phyloP scores from a whole-genome alignment of 2,797 vertebrate genomes.

The Darevskia mixta region DNA sequence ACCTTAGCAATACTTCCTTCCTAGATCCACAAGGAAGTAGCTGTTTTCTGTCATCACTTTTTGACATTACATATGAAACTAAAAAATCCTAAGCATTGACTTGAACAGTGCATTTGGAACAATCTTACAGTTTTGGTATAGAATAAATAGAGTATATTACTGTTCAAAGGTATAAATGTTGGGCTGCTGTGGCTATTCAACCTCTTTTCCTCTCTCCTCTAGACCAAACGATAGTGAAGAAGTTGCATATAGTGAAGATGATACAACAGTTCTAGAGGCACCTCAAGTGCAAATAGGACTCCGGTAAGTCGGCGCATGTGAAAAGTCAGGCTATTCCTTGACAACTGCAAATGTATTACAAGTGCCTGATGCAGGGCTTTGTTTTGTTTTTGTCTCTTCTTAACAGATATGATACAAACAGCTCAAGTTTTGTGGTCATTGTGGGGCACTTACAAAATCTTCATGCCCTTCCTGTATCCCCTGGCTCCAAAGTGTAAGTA shows the following conservation, averaged over 20 bases:
- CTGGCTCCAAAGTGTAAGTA: slow-evolving; percentile 85
- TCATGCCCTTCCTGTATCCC: slow-evolving; percentile 73
- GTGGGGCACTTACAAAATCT: slow-evolving; percentile 78
- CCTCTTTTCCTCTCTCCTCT: slow-evolving; percentile 29
- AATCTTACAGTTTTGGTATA: background rate
- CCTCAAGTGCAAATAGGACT: slow-evolving; percentile 83
- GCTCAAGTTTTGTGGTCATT: slow-evolving; percentile 82
- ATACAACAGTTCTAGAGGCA: slow-evolving; percentile 69
- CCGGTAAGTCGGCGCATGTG: slow-evolving; percentile 69
- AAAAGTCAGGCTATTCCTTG: background rate
- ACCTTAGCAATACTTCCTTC: background rate
- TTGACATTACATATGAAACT: background rate
- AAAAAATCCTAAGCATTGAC: background rate
- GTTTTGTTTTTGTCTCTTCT: slow-evolving; percentile 42
- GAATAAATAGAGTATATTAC: background rate
- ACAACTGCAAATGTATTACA: background rate
- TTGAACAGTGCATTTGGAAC: background rate
- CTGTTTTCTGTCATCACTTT: background rate
- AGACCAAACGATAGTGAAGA: slow-evolving; percentile 82
- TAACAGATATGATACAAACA: slow-evolving; percentile 80
- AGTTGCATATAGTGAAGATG: slow-evolving; percentile 75
- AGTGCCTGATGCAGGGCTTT: slow-evolving; percentile 35
- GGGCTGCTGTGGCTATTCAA: background rate
- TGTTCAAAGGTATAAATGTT: background rate
- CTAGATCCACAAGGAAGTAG: background rate